A percentile compares a stretch with the other conserved stretches of the same genome.
These are phyloP conservation scores for Tenebrosternarchus preto DNA, from an alignment of 2,113 vertebrate species.

Conservation along the genomic window DNA sequence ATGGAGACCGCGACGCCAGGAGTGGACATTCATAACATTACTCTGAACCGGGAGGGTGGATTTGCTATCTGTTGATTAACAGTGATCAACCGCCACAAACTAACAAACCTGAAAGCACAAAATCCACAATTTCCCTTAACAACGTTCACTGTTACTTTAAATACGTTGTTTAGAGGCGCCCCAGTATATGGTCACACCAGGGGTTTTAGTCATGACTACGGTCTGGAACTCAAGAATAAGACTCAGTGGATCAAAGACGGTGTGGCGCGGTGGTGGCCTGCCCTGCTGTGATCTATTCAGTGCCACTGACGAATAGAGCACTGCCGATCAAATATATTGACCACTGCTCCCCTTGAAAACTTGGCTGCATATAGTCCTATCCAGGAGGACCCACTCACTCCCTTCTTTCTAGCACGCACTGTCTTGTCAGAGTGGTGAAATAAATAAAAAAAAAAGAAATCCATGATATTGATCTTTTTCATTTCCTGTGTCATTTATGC, in stretches of 20 bases:
- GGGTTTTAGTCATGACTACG: conserved; percentile 37
- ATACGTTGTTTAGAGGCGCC: conserved; percentile 25
- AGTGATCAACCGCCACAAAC: too few species aligned
- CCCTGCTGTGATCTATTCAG: conserved; percentile 29
- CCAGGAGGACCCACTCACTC: conserved; percentile 33
- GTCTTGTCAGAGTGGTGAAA: conserved; percentile 34
- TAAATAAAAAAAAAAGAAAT: conserved; percentile 47
- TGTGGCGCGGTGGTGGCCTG: conserved; percentile 15
- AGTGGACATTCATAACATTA: too few species aligned
- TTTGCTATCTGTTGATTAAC: too few species aligned
- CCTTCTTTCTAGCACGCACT: conserved; percentile 22
- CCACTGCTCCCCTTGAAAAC: conserved; percentile 31
- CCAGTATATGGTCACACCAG: conserved; percentile 15
- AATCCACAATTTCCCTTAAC: not conserved
- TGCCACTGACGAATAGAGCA: conserved; percentile 18
- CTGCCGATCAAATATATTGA: conserved; percentile 51
- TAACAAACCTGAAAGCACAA: not conserved
- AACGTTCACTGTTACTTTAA: conserved; percentile 30
- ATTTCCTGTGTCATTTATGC: conserved; percentile 46
- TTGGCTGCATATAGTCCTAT: conserved; percentile 37
- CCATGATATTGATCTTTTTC: conserved; percentile 51
- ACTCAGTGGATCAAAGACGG: conserved; percentile 42
- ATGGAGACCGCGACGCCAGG: too few species aligned
- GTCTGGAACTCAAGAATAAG: conserved; percentile 40
- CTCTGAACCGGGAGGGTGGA: too few species aligned